A percentile compares a stretch with the other conserved stretches of the same genome.
These are phyloP conservation scores for Zeugodacus cucurbitae DNA, from an alignment of 1,140 invertebrate genomes.

Conservation along the genomic window DNA sequence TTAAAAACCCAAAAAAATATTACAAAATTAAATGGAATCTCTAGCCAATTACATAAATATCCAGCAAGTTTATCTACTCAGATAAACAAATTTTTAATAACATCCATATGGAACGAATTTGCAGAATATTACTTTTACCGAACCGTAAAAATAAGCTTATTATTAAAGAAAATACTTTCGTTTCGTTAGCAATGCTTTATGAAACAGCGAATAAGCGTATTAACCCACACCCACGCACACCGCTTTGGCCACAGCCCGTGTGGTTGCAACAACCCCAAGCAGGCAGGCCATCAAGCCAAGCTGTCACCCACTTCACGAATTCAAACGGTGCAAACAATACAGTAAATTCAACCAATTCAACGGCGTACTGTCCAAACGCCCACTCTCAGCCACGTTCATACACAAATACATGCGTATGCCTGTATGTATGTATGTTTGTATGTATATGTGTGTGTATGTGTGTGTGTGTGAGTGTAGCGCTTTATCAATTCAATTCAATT, in stretches of 20 bases:
- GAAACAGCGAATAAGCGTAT: slow-evolving; percentile 15
- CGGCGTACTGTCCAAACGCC: background rate
- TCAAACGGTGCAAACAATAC: background rate
- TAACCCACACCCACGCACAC: background rate
- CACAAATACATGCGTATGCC: background rate
- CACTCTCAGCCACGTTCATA: background rate
- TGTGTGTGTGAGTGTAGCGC: background rate
- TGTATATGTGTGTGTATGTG: background rate
- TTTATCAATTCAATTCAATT: slow-evolving; percentile 63
- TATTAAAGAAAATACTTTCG: background rate
- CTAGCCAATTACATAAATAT: background rate
- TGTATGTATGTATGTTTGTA: background rate
- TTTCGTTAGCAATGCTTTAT: background rate
- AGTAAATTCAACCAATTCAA: slow-evolving; percentile 1
- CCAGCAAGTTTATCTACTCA: background rate
- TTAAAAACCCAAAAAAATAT: no score
- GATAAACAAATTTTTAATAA: background rate
- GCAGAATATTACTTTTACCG: background rate
- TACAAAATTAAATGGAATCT: no score
- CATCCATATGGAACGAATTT: background rate
- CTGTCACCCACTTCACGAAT: background rate
- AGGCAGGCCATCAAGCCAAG: background rate
- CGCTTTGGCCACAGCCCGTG: background rate
- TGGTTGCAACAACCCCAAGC: slow-evolving; percentile 24
- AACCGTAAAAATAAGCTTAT: slow-evolving; percentile 20